These are phyloP conservation scores for Pungitius pungitius DNA, from an alignment of 2,113 vertebrate species.

Conservation along the genomic window DNA sequence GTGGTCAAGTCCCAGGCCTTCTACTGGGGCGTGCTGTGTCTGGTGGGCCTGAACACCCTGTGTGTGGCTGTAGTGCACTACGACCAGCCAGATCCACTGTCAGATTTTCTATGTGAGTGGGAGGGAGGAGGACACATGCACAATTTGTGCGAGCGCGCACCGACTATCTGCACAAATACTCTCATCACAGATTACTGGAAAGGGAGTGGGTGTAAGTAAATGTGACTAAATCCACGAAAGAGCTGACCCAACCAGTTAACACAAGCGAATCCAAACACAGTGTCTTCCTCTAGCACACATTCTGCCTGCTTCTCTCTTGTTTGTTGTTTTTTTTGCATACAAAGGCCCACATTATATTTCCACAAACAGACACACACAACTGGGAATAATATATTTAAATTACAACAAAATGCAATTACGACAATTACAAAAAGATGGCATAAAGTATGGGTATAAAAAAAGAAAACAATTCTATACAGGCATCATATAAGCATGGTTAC, in stretches of 20 bases:
- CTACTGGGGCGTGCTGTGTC: conserved; percentile 94
- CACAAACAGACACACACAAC: neutral
- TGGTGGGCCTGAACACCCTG: conserved; percentile 95
- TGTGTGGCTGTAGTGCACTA: conserved; percentile 95
- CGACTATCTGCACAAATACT: conserved; percentile 33
- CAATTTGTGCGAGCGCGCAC: conserved; percentile 15
- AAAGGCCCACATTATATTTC: neutral
- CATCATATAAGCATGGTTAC: neutral
- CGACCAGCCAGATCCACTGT: conserved; percentile 90
- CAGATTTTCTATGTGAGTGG: conserved; percentile 94
- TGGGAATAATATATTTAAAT: neutral
- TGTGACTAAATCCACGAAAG: conserved; percentile 48
- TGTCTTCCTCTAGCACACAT: neutral
- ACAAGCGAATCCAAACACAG: conserved; percentile 1
- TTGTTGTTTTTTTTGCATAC: neutral
- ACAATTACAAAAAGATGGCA: neutral
- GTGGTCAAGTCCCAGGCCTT: conserved; percentile 94
- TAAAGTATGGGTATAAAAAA: neutral
- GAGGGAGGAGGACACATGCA: conserved; percentile 5
- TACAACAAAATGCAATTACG: neutral
- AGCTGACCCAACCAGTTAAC: conserved; percentile 30
- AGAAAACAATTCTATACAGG: neutral
- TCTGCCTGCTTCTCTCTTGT: neutral
- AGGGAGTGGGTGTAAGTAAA: conserved; percentile 48
- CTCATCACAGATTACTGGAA: conserved; percentile 43